Evolutionary conservation across 2,888 invertebrate genomes (phyloP), one percentile per base, ranked within the genome.

Genomic region (Ferdinandea cuprea): DNA sequence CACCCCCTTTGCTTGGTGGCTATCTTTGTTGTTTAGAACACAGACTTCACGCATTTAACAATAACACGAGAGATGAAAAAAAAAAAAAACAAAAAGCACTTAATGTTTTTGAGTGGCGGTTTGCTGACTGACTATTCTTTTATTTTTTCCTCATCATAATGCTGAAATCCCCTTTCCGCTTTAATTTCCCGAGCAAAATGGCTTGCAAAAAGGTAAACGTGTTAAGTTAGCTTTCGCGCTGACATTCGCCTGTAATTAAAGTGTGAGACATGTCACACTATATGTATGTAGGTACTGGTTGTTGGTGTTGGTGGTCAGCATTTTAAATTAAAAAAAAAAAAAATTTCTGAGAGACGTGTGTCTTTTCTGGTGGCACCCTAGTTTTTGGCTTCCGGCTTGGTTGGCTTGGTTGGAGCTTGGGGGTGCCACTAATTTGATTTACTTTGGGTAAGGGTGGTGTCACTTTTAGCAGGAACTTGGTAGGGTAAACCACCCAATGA

Each of bases 1-100:
- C 80, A 76, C 52, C 69, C 58, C 50, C 52, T 44, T 40, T 48
- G 48, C 58, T 50, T 32, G 52, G 58, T 74, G 58, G n/a, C 42
- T 74, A 80, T 80, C 74, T 69, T 58, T 56, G 63, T 69, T 68
- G 50, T 65, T n/a, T 50, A 56, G 25, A 25, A 30, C 11, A 69
- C 15, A 63, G 48, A 56, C 1, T 44, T 28, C 44, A 80, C 63
- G 58, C 69, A 76, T 37, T 46, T 52, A 25, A 69, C 48, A 76
- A 32, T n/a, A n/a, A n/a, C 50, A 80, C 42, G 52, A 30, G 32
- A 50, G 42, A 65, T n/a, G 11, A 15, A 13, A 52, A 6, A 17
- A 56, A 40, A 32, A 11, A 65, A 42, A 11, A 54, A 32, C 21
- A 21, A 40, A 42, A 17, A 32, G 8, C 21, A 58, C 37, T 73